Conservation (phyloP, 2,113 vertebrate species). For the Illadopsis cleaveri region DNA sequence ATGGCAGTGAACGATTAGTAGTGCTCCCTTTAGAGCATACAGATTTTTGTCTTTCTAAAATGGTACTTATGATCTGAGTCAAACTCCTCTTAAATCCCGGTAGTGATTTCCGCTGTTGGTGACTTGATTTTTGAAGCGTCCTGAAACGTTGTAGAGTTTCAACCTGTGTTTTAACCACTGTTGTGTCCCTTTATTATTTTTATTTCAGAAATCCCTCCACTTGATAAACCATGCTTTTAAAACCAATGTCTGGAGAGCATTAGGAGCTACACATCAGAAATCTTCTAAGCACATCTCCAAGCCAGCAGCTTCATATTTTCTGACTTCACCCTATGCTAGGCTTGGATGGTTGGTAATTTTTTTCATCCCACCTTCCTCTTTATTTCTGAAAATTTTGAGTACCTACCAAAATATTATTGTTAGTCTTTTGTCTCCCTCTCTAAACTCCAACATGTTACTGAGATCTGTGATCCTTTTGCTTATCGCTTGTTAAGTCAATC, state of each 20-base stretch:
- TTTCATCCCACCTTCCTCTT: not conserved
- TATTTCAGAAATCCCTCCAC: constrained; percentile 66
- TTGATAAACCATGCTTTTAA: constrained; percentile 51
- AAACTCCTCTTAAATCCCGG: not conserved
- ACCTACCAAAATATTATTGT: not conserved
- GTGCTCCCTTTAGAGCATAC: not conserved
- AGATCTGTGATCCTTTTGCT: not conserved
- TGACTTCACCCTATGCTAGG: constrained; percentile 69
- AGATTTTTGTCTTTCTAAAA: not conserved
- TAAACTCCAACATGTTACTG: not conserved
- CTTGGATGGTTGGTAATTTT: constrained; percentile 77
- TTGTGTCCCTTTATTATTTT: not conserved
- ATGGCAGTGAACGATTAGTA: not conserved
- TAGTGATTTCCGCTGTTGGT: not conserved
- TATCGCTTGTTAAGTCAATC: not conserved
- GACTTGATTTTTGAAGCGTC: not conserved
- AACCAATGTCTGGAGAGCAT: not conserved
- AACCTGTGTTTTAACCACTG: not conserved
- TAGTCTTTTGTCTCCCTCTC: not conserved
- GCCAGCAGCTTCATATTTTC: constrained; percentile 70
- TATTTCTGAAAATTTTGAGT: not conserved
- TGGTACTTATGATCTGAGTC: not conserved
- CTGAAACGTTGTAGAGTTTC: not conserved
- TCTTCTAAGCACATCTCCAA: constrained; percentile 54
- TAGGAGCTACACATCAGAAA: not conserved